Base-by-base conservation (phyloP, 2,113 vertebrate species). In the Campylomormyrus tamandua region DNA sequence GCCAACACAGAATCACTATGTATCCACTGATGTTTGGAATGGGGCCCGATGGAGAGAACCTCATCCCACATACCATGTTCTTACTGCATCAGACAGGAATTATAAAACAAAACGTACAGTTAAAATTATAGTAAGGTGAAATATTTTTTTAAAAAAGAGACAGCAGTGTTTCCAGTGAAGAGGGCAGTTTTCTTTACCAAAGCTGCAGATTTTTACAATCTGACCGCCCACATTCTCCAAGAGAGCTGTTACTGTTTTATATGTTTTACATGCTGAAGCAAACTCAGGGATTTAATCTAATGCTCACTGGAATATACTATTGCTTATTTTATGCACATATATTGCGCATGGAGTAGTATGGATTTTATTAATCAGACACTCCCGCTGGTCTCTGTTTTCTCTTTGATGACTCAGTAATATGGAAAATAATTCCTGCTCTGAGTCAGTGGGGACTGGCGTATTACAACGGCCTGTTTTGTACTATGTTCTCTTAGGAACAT, bases 331-430 rank as follows among this genome's bases (percentile, higher is more conserved):
- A 42, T 80, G 74, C 74, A 42, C 35, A 80, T 42, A 80, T 42
- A 80, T 42, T 80, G 35, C 17, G 4, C 74, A 42, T 80, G 35
- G 35, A 39, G 35, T 35, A 80, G 74, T 42, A 46, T 84, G 83
- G 45, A 48, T 9, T 48, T 84, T 84, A n/a, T 48, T 45, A 84
- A 84, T 84, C 83, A 84, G 19, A 84, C 39, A 84, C 21, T 84
- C 9, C 83, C 2, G 45, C 13, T 48, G 45, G 83, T 48, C 7
- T 84, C 80, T 2, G 1, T 84, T 84, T 84, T 48, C 7, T 24
- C 42, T 84, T 84, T 84, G 83, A 84, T 84, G 83, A 84, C 24
- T 84, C 83, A 48, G 19, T 48, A 84, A 84, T 84, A 42, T 84
- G 83, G 83, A 84, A 84, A 84, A 48, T 48, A 45, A 24, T 84